These are phyloP conservation scores for Drosophila hamatofila DNA, from an alignment of 2,888 invertebrate genomes.

Conservation along the genomic window DNA sequence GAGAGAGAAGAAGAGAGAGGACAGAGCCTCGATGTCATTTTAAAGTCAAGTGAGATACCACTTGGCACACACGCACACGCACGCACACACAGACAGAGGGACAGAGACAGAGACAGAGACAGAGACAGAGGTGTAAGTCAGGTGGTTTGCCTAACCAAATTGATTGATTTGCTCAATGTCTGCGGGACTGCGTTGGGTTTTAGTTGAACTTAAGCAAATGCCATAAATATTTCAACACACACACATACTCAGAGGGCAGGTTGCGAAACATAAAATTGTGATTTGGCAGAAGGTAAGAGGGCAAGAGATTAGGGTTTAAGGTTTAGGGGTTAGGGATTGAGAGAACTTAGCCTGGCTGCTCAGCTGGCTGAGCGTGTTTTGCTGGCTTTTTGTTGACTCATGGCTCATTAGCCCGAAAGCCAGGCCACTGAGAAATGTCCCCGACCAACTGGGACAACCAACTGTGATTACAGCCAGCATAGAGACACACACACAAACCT, in stretches of 20 bases:
- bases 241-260: constrained; percentile 25
- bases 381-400: constrained; percentile 42
- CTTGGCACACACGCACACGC: constrained; percentile 43
- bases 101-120: not conserved
- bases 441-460: constrained; percentile 14
- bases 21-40: constrained; percentile 60
- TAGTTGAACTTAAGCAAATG: constrained; percentile 54
- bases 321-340: not conserved
- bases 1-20: not conserved
- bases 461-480: constrained; percentile 19
- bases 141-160: constrained; percentile 34
- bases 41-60: constrained; percentile 70
- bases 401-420: constrained; percentile 59
- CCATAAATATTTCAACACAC: constrained; percentile 61
- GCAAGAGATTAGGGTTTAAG: not conserved
- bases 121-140: constrained; percentile 18
- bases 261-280: constrained; percentile 38
- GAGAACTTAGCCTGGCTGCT: not conserved
- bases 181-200: constrained; percentile 18
- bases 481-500: not conserved
- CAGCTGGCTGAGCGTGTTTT: not conserved
- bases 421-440: constrained; percentile 1
- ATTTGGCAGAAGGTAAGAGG: constrained; percentile 24
- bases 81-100: not conserved
- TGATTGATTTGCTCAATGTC: constrained; percentile 44